Evolutionary conservation across 2,888 invertebrate species (phyloP).

Genomic region (Dryobotodes eremita): DNA sequence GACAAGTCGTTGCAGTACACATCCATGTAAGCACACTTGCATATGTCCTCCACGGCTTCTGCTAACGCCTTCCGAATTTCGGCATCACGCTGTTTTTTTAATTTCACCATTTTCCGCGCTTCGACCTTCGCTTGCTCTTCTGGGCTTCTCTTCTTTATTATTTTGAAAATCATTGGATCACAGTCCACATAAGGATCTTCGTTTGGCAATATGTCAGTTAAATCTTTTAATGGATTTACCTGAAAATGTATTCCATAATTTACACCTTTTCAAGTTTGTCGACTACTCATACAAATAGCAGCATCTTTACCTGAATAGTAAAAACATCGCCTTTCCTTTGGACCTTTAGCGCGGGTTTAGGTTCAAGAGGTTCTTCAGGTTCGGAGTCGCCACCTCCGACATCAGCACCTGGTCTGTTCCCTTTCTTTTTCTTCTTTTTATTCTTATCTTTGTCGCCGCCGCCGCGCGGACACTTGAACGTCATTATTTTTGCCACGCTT

Average conservation of each 20-base stretch:
- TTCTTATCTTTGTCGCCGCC: conserved; percentile 82
- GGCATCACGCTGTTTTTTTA: conserved; percentile 89
- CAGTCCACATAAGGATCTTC: conserved; percentile 93
- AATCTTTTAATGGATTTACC: conserved; percentile 92
- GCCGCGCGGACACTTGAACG: conserved; percentile 83
- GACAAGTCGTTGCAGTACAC: conserved; percentile 86
- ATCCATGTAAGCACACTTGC: conserved; percentile 90
- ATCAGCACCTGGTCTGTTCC: conserved; percentile 72
- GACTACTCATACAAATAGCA: background rate
- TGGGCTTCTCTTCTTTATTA: conserved; percentile 91
- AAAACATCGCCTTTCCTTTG: conserved; percentile 92
- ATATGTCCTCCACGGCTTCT: conserved; percentile 85
- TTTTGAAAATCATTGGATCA: conserved; percentile 93
- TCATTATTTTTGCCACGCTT: conserved; percentile 86
- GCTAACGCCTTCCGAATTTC: conserved; percentile 88
- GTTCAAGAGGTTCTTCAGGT: conserved; percentile 87
- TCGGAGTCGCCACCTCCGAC: conserved; percentile 85
- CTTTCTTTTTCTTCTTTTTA: conserved; percentile 84
- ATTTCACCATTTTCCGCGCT: conserved; percentile 89
- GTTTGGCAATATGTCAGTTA: conserved; percentile 89
- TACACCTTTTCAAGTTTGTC: background rate
- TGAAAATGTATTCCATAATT: conserved; percentile 65
- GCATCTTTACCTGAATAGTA: conserved; percentile 89
- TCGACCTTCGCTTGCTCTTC: conserved; percentile 89
- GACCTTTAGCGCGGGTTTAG: conserved; percentile 92